phyloP scores from a whole-genome alignment of 1,140 invertebrate species.

The Drosophila sp. region DNA sequence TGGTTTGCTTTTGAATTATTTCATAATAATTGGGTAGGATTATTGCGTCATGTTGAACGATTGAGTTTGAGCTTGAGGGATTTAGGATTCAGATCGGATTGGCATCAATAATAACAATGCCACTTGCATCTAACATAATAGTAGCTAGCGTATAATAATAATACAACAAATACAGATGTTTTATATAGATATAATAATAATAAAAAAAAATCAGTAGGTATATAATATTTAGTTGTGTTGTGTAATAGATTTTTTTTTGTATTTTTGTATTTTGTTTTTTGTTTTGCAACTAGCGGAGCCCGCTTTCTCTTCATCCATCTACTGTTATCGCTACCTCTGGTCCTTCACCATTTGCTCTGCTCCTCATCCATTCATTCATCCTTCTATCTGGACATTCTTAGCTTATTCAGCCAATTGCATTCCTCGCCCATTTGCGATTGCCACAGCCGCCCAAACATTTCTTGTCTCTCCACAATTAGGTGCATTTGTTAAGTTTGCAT shows the following conservation, averaged over 20 bases:
- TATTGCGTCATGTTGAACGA: conserved; percentile 53
- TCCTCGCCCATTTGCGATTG: neutral
- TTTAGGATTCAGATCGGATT: neutral
- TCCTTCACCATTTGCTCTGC: neutral
- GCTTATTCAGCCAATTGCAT: neutral
- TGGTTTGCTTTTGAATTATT: conserved; percentile 46
- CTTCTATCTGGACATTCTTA: neutral
- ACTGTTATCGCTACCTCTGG: neutral
- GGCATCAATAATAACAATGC: neutral
- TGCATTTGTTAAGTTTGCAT: conserved; percentile 30
- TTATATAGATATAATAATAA: conserved; percentile 20
- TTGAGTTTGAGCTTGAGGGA: conserved; percentile 32
- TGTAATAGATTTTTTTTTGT: conserved; percentile 29
- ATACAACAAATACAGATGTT: conserved; percentile 19
- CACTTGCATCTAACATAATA: neutral
- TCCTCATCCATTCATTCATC: conserved; percentile 5
- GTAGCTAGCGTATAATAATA: conserved; percentile 21
- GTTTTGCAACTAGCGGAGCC: conserved; percentile 19
- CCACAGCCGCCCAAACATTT: conserved; percentile 16
- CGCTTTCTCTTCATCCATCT: neutral
- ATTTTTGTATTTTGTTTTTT: conserved; percentile 5
- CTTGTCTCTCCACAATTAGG: conserved; percentile 43
- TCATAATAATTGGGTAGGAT: conserved; percentile 18
- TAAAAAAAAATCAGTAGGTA: conserved; percentile 15
- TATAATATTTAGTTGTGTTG: conserved; percentile 23